A percentile compares a stretch with the other conserved stretches of the same genome.
Conservation (phyloP, 1,140 invertebrate species). For the Cydia fagiglandana region DNA sequence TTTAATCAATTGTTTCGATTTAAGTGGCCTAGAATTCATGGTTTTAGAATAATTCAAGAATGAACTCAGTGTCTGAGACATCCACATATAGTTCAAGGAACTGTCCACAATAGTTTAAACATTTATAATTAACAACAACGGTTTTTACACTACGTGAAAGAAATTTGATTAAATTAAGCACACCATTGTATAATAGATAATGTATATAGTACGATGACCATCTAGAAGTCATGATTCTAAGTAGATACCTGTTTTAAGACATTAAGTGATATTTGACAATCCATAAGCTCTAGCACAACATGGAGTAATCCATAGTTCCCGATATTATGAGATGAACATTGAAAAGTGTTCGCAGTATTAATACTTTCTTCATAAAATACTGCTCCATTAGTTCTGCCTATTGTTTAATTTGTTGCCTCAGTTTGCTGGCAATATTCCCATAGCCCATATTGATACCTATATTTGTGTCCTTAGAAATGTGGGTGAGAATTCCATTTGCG, state of each 20-base stretch:
- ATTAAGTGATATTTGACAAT: slow-evolving; percentile 20
- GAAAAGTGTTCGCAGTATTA: neutral
- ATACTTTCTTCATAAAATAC: slow-evolving; percentile 10
- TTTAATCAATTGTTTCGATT: neutral
- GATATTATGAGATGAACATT: neutral
- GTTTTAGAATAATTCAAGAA: neutral
- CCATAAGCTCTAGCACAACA: slow-evolving; percentile 31
- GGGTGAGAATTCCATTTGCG: neutral
- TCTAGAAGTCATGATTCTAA: slow-evolving; percentile 22
- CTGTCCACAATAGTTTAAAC: slow-evolving; percentile 55
- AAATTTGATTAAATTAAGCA: slow-evolving; percentile 15
- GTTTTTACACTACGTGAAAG: slow-evolving; percentile 46
- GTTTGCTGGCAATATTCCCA: slow-evolving; percentile 10
- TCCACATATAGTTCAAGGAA: slow-evolving; percentile 55
- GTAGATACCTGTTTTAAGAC: slow-evolving; percentile 25
- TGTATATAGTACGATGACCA: slow-evolving; percentile 19
- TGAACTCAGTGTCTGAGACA: slow-evolving; percentile 19
- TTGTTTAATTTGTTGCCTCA: neutral
- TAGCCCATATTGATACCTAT: neutral
- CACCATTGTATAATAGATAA: slow-evolving; percentile 27
- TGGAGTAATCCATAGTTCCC: slow-evolving; percentile 7
- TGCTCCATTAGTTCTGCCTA: neutral
- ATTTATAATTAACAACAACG: slow-evolving; percentile 66
- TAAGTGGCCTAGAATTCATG: neutral
- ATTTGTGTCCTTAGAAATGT: neutral